These are phyloP conservation scores for Mixornis gularis DNA, from an alignment of 2,113 vertebrate species.

Conservation along the genomic window DNA sequence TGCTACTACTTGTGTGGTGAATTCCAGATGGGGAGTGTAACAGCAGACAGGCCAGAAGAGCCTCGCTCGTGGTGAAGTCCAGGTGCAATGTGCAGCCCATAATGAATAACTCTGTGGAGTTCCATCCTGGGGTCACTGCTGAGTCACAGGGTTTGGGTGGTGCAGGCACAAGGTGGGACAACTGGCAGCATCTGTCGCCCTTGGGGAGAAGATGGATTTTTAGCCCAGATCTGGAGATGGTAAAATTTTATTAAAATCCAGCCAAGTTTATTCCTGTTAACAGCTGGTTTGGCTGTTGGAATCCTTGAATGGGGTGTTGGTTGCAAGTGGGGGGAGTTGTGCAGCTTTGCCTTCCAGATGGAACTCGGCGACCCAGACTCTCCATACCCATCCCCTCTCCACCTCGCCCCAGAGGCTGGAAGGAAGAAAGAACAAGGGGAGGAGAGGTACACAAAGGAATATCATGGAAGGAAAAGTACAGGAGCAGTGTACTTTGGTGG, in stretches of 20 bases:
- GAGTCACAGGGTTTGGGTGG: background rate
- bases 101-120: background rate
- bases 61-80: background rate
- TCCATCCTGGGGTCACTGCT: background rate
- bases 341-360: background rate
- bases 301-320: background rate
- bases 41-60: background rate
- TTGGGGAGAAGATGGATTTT: background rate
- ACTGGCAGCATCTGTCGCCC: background rate
- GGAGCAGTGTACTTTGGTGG: background rate
- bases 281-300: background rate
- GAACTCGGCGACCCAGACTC: background rate
- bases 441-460: background rate
- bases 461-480: background rate
- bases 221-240: too few species aligned
- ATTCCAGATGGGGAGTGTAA: background rate
- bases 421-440: background rate
- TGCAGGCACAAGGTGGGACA: accelerated
- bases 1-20: background rate
- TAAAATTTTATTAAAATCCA: too few species aligned
- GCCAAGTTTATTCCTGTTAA: background rate
- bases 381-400: background rate
- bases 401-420: background rate
- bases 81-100: background rate
- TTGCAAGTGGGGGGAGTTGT: background rate